Evolutionary conservation across 2,797 vertebrate species (phyloP).

Genomic region (Sebastolobus alascanus): DNA sequence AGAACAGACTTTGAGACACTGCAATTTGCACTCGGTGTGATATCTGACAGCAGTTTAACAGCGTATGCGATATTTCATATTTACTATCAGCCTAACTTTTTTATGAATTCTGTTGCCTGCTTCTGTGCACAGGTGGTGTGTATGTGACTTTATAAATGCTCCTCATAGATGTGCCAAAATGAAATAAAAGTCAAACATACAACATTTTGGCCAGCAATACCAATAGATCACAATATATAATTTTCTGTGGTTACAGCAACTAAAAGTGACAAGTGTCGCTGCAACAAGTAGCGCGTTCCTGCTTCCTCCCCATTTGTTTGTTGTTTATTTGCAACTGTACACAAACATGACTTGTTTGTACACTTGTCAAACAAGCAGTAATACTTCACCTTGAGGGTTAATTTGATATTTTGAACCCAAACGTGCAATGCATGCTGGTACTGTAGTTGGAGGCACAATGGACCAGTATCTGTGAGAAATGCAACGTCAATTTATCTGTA

Average conservation of each 20-base stretch:
- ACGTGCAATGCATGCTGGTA: not conserved
- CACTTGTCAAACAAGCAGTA: not conserved
- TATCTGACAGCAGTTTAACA: constrained; percentile 30
- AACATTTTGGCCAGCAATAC: not conserved
- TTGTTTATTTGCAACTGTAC: not conserved
- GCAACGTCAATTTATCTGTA: not conserved
- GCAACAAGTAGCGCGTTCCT: not conserved
- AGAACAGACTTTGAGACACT: constrained; percentile 10
- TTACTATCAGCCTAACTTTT: not conserved
- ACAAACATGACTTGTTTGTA: not conserved
- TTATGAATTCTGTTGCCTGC: not conserved
- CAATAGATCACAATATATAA: not conserved
- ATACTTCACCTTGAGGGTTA: not conserved
- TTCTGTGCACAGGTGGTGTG: not conserved
- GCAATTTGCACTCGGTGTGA: constrained; percentile 27
- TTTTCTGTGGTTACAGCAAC: not conserved
- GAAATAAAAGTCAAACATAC: not conserved
- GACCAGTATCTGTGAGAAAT: not conserved
- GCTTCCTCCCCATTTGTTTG: not conserved
- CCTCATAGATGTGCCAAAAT: not conserved
- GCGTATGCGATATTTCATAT: not conserved
- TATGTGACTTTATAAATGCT: not conserved
- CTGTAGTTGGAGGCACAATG: not conserved
- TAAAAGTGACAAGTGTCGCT: not conserved
- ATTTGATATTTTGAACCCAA: not conserved